Conservation (phyloP, 2,797 vertebrate genomes). For the Microctenopoma steveboyesi region DNA sequence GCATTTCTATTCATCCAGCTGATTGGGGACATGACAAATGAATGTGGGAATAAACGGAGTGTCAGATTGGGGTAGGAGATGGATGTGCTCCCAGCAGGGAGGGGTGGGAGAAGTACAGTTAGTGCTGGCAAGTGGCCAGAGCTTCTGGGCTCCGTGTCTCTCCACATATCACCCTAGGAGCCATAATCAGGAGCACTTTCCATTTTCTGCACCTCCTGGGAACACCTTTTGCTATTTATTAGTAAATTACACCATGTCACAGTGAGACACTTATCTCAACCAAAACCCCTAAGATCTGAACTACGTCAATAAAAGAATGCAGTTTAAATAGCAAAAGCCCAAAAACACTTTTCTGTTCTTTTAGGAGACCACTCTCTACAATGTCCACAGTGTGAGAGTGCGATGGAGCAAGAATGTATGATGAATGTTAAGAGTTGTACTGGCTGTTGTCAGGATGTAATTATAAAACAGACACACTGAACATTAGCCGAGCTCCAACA, state of each 20-base stretch:
- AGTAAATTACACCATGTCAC: constrained; percentile 83
- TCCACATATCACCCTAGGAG: constrained; percentile 57
- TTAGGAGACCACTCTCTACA: constrained; percentile 34
- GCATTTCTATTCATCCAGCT: constrained; percentile 91
- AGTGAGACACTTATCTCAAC: constrained; percentile 42
- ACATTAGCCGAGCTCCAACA: constrained; percentile 67
- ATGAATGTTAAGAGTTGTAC: constrained; percentile 68
- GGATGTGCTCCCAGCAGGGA: constrained; percentile 90
- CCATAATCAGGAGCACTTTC: constrained; percentile 59
- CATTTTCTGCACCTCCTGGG: constrained; percentile 60
- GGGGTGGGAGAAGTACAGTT: constrained; percentile 89
- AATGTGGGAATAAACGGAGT: constrained; percentile 92
- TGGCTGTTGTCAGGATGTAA: constrained; percentile 72
- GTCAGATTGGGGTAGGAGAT: constrained; percentile 89
- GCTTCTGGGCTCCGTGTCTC: constrained; percentile 71
- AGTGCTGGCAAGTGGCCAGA: constrained; percentile 88
- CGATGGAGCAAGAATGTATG: constrained; percentile 53
- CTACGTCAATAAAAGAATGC: constrained; percentile 59
- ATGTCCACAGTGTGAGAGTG: constrained; percentile 39
- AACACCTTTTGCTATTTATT: constrained; percentile 80
- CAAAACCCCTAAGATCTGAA: constrained; percentile 36
- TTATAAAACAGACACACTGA: constrained; percentile 74
- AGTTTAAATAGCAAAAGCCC: neutral
- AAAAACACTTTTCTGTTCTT: constrained; percentile 12
- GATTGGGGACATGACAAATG: constrained; percentile 96